Evolutionary conservation across 2,113 vertebrate species (phyloP), one percentile per base, ranked within the genome.

Genomic region (Chauna torquata): DNA sequence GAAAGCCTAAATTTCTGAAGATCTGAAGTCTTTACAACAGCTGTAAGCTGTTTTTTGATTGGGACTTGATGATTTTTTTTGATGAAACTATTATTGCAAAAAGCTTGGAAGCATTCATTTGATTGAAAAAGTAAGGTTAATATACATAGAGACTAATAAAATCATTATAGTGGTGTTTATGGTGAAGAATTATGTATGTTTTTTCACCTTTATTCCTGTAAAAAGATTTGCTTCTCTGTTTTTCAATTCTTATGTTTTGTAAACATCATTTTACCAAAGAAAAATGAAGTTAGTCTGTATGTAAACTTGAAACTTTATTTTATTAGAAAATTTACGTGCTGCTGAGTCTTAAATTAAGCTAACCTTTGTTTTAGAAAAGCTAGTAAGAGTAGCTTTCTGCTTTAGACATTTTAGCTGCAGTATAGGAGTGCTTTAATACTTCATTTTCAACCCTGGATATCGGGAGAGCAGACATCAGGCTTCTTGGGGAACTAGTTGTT

Each of bases 161-260:
- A 58, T 22, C 0, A 10, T 22, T 0, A 9, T 19, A 72, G 13
- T 3, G 2, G 0, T 71, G 3, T 65, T 64, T 88, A 12, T 76
- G 65, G 30, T 42, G 15, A 69, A 38, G 15, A 75, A 54, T 34
- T 79, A 18, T 10, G 3, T 9, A 20, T 45, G 57, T 4, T 3
- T 52, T 81, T 89, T 13, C 12, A 15, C 90, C 19, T 18, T 68
- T 82, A 25, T 64, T 76, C 11, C 6, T 42, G 2, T 90, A 27
- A 22, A 59, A 68, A 64, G 5, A 4, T 38, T 92, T 82, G 23
- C 2, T 77, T 19, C 6, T n/a, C 11, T 54, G 7, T 10, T 75
- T 71, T 90, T 75, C 11, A 40, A 3, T 66, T 83, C 12, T 47
- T 65, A 12, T 6, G 3, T 77, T 86, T 86, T 81, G 14, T 72